Percentiles rank a stretch among this genome's conserved stretches.
phyloP scores from a whole-genome alignment of 2,797 vertebrate species.

The Gallinago nigripennis region DNA sequence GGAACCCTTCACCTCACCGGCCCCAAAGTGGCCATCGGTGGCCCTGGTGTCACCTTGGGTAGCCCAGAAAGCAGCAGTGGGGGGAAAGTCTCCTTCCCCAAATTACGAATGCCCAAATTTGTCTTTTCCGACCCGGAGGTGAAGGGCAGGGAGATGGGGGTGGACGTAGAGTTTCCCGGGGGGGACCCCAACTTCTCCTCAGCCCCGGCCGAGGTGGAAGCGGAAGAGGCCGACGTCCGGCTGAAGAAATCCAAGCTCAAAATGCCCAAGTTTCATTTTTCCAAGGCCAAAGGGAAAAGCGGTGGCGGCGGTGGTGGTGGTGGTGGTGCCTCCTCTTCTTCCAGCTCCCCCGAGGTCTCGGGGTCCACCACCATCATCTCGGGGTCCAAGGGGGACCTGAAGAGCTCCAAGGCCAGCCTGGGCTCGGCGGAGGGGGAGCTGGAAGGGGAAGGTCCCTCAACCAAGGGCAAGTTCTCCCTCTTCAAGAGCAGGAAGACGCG shows the following conservation, averaged over 20 bases:
- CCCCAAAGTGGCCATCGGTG: not conserved
- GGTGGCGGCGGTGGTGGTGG: not conserved
- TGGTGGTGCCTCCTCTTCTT: too few relatives aligned
- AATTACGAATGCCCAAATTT: slow-evolving; percentile 89
- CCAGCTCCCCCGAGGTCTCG: slow-evolving; percentile 73
- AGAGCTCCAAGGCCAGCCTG: slow-evolving; percentile 81
- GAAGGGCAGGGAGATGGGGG: slow-evolving; percentile 77
- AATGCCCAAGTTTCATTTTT: slow-evolving; percentile 88
- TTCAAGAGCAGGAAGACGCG: slow-evolving; percentile 83
- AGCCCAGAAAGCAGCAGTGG: slow-evolving; percentile 42
- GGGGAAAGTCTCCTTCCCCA: slow-evolving; percentile 86
- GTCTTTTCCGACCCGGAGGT: slow-evolving; percentile 77
- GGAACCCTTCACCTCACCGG: not conserved
- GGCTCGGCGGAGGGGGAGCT: slow-evolving; percentile 78
- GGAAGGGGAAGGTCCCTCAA: slow-evolving; percentile 61
- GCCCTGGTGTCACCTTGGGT: not conserved
- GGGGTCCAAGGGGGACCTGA: slow-evolving; percentile 77
- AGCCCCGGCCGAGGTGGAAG: slow-evolving; percentile 66
- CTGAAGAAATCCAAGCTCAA: slow-evolving; percentile 87
- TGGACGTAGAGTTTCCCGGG: slow-evolving; percentile 79
- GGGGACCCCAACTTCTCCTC: not conserved
- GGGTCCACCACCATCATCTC: slow-evolving; percentile 36
- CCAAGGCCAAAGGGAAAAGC: slow-evolving; percentile 88
- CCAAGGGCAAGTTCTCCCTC: slow-evolving; percentile 86
- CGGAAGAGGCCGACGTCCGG: slow-evolving; percentile 79